Conservation (phyloP, 2,797 vertebrate genomes). For the Champsocephalus esox region DNA sequence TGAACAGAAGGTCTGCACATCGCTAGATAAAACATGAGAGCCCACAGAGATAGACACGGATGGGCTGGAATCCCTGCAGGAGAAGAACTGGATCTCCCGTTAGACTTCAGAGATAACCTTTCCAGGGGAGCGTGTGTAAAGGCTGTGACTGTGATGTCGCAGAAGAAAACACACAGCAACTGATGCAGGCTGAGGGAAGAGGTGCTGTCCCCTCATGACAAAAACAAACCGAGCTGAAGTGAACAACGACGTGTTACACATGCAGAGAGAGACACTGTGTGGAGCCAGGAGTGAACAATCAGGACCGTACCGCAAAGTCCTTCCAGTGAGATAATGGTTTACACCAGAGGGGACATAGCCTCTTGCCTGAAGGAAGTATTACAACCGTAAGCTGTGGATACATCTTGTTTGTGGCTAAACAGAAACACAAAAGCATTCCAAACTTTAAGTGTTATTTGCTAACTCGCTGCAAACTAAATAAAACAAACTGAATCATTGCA, state of each 20-base stretch:
- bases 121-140: not conserved
- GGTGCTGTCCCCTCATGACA: conserved; percentile 19
- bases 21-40: conserved; percentile 5
- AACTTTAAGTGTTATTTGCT: no score
- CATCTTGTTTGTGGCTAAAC: no score
- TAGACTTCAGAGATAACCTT: not conserved
- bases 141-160: not conserved
- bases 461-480: conserved; percentile 10
- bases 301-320: conserved; percentile 14
- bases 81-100: conserved; percentile 1
- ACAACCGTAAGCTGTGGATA: not conserved
- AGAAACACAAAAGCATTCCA: no score
- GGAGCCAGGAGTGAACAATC: conserved; percentile 20
- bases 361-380: not conserved
- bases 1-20: conserved; percentile 2
- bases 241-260: conserved; percentile 11
- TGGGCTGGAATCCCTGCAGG: conserved; percentile 10
- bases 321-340: not conserved
- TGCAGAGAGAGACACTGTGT: conserved; percentile 14
- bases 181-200: conserved; percentile 15
- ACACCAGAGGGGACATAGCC: not conserved
- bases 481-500: conserved; percentile 27
- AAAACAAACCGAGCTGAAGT: conserved; percentile 20
- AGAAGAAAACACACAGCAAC: conserved; percentile 19
- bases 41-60: not conserved